These are phyloP conservation scores for Polietes domitor DNA, from an alignment of 2,888 invertebrate species.

Conservation along the genomic window DNA sequence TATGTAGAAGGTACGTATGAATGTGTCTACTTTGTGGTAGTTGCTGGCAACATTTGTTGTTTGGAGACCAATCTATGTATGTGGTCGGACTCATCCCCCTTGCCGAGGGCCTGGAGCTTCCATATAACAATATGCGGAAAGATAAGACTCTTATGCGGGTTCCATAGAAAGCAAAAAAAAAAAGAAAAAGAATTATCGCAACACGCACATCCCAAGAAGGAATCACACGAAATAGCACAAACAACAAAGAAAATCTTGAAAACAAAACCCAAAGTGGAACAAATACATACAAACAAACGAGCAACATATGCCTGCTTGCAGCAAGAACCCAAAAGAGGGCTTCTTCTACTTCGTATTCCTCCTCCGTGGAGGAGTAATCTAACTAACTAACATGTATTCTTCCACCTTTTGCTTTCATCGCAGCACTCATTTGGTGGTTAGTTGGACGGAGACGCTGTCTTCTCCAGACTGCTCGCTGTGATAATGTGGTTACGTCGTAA, in stretches of 20 bases:
- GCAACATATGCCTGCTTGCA: background rate
- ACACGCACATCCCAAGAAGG: conserved; percentile 49
- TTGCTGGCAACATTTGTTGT: conserved; percentile 35
- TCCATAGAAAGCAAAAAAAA: conserved; percentile 20
- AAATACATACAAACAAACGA: background rate
- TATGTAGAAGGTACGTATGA: background rate
- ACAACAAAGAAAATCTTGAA: conserved; percentile 35
- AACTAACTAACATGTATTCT: background rate
- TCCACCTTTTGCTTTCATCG: conserved; percentile 19
- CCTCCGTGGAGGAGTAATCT: background rate
- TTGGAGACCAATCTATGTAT: background rate
- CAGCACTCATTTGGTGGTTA: background rate
- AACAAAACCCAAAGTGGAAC: conserved; percentile 3
- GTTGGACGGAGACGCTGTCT: conserved; percentile 6
- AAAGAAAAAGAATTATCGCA: conserved; percentile 30
- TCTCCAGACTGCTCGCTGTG: conserved; percentile 62
- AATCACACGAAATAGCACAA: conserved; percentile 41
- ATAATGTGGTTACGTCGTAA: conserved; percentile 67
- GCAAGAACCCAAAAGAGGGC: background rate
- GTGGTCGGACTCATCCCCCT: background rate
- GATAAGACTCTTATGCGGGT: conserved; percentile 68
- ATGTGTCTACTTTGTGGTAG: background rate
- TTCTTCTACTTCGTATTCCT: background rate
- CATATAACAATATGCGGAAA: conserved; percentile 54
- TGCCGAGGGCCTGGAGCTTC: background rate